These are phyloP conservation scores for Elysia chlorotica DNA, from an alignment of 1,140 invertebrate species.

Conservation along the genomic window DNA sequence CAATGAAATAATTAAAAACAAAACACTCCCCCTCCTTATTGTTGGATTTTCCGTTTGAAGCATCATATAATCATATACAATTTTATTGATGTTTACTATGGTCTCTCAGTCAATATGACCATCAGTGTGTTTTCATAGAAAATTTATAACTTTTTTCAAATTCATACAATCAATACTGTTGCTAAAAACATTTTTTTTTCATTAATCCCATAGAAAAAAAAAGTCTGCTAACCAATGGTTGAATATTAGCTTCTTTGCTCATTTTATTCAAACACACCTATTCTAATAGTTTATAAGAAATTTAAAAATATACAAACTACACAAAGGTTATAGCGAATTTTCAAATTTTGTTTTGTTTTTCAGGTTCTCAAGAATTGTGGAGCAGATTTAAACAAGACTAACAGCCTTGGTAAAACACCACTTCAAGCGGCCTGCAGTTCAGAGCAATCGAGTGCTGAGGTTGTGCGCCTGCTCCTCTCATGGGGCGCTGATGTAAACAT, in stretches of 20 bases:
- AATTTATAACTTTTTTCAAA: too few species aligned
- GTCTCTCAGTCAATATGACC: too few species aligned
- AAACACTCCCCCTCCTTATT: too few species aligned
- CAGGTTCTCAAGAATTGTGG: conserved; percentile 23
- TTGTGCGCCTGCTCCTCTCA: conserved; percentile 6
- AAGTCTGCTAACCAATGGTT: background rate
- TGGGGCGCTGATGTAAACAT: conserved; percentile 22
- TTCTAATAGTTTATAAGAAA: too few species aligned
- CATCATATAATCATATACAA: too few species aligned
- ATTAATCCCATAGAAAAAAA: background rate
- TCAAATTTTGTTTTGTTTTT: background rate
- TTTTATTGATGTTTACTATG: too few species aligned
- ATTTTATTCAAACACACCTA: background rate
- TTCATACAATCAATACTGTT: background rate
- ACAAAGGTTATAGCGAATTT: background rate
- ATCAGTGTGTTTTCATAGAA: too few species aligned
- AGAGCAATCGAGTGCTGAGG: background rate
- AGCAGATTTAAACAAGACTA: conserved; percentile 16
- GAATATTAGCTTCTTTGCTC: background rate
- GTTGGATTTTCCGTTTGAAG: too few species aligned
- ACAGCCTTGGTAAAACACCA: conserved; percentile 14
- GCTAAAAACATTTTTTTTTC: background rate
- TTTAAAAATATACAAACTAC: too few species aligned
- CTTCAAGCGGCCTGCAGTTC: conserved; percentile 21
- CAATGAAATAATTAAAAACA: too few species aligned